Base-by-base conservation (phyloP, 2,113 vertebrate genomes). In the Mandrillus leucophaeus region DNA sequence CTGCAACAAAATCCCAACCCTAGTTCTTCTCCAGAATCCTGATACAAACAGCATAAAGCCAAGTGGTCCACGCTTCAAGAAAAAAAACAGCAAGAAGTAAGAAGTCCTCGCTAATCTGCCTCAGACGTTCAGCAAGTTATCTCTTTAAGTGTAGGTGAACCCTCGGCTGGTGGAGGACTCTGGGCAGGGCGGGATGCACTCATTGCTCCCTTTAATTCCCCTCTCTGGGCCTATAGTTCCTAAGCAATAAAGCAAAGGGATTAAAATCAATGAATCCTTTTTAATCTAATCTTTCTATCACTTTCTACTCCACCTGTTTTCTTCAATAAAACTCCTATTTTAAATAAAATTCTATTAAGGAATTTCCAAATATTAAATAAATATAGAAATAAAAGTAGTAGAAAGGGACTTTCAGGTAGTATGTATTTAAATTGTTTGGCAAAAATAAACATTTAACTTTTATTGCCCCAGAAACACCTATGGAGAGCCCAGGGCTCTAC, bases 381-480 rank as follows among this genome's bases (percentile, higher is more conserved):
- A 91, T 68, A 35, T 14, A 52, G 30, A 79, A 20, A 72, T 85
- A 22, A 85, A 95, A 82, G 6, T 38, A 30, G 96, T 95, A 55
- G 61, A 85, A 93, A 81, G 35, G 30, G 13, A 64, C 8, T 50
- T 45, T 38, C 23, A 59, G 43, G 43, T 38, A 70, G 23, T 92
- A 82, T 30, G 45, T 22, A 70, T 93, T 95, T 89, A 52, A 86
- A 96, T 79, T 73, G 27, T 89, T 93, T 97, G 43, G 72, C 30
- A 95, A 94, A 96, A 93, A 59, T 94, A 92, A 95, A 89, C 90
- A 25, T 86, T 92, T 57, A 78, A 84, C 91, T 96, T 96, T 88
- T 20, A 86, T 45, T 88, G 20, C n/a, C 73, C 18, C 45, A 40
- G 79, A 88, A 95, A 91, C 8, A 81, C 50, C 27, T 81, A 32